phyloP scores from a whole-genome alignment of 2,797 vertebrate species.

The Heterohyrax brucei region DNA sequence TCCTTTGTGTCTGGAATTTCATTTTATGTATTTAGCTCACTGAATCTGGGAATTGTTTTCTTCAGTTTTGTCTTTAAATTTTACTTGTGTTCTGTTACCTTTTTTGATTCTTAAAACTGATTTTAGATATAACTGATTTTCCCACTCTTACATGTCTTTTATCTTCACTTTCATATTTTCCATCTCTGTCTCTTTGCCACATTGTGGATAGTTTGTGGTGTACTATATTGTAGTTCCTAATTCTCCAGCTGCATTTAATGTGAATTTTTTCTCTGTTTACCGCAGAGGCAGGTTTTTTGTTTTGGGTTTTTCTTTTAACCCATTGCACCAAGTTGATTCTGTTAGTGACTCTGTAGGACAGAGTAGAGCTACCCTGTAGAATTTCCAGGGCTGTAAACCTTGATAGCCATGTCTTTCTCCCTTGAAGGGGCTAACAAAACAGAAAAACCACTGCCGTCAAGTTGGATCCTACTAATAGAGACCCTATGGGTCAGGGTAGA shows the following conservation, averaged over 20 bases:
- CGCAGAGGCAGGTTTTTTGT: background rate
- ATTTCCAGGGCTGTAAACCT: no score
- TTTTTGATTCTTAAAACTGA: background rate
- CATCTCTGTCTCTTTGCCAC: background rate
- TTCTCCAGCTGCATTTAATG: background rate
- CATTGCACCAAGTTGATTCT: no score
- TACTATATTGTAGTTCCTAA: background rate
- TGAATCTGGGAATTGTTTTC: background rate
- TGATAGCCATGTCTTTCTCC: no score
- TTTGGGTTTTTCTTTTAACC: background rate
- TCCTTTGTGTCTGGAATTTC: background rate
- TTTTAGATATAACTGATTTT: background rate
- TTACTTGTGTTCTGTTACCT: background rate
- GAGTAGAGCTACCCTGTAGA: no score
- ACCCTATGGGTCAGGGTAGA: no score
- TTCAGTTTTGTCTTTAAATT: background rate
- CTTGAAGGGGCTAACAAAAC: no score
- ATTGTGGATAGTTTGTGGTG: background rate
- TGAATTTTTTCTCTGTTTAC: background rate
- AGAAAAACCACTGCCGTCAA: no score
- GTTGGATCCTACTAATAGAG: no score
- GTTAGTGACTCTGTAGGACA: no score
- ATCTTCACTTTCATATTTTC: background rate
- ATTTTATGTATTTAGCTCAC: background rate
- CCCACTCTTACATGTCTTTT: background rate